Evolutionary conservation across 2,797 vertebrate genomes (phyloP).

Genomic region (Microctenopoma steveboyesi): DNA sequence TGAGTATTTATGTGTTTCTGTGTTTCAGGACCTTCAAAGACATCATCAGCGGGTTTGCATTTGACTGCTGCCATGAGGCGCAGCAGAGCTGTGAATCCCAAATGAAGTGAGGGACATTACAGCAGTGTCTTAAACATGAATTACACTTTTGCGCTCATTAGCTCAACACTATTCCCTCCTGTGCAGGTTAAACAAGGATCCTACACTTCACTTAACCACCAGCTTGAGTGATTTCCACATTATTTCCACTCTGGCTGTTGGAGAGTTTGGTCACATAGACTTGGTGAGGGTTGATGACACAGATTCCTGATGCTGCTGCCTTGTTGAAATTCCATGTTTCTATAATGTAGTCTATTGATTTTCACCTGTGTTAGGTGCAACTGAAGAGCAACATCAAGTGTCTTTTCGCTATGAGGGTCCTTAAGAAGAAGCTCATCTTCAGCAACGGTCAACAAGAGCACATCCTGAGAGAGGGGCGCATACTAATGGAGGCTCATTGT

Average conservation of each 20-base stretch:
- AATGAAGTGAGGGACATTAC: conserved; percentile 60
- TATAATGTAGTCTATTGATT: conserved; percentile 53
- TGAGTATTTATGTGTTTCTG: conserved; percentile 3
- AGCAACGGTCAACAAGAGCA: conserved; percentile 65
- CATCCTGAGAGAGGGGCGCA: conserved; percentile 71
- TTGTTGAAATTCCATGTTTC: conserved; percentile 52
- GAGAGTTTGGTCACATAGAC: conserved; percentile 92
- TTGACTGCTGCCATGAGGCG: conserved; percentile 52
- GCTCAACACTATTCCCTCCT: conserved; percentile 12
- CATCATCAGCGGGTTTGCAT: conserved; percentile 55
- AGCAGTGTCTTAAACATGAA: not conserved
- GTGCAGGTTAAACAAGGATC: conserved; percentile 88
- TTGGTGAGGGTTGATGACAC: conserved; percentile 83
- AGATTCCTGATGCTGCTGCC: not conserved
- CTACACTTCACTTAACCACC: conserved; percentile 85
- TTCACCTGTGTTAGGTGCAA: conserved; percentile 72
- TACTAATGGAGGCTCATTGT: conserved; percentile 75
- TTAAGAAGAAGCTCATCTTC: conserved; percentile 73
- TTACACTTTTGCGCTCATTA: not conserved
- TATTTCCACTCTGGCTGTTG: conserved; percentile 88
- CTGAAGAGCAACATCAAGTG: conserved; percentile 65
- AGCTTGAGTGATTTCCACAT: conserved; percentile 93
- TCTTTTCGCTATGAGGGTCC: conserved; percentile 77
- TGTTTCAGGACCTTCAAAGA: conserved; percentile 75
- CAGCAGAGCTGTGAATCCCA: conserved; percentile 56